These are phyloP conservation scores for human DNA, from an alignment of 2,113 vertebrate genomes.

Conservation along the genomic window DNA sequence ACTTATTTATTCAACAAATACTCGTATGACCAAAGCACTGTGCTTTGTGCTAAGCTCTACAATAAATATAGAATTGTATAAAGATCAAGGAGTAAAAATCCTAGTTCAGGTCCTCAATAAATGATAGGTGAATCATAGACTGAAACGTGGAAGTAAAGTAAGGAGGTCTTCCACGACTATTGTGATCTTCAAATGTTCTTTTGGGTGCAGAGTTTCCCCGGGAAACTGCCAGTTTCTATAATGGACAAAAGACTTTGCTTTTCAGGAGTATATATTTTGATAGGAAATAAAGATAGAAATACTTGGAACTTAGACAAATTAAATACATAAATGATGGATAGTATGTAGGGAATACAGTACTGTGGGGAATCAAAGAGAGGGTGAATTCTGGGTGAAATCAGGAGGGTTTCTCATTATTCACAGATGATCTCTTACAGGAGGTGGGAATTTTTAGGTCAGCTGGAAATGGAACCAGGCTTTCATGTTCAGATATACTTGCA, in stretches of 20 bases:
- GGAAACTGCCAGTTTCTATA: background rate
- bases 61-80: background rate
- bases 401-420: background rate
- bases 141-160: background rate
- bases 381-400: background rate
- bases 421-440: background rate
- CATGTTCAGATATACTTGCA: background rate
- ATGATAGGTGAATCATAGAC: background rate
- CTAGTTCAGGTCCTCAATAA: background rate
- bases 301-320: background rate
- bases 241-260: background rate
- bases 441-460: background rate
- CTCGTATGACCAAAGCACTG: background rate
- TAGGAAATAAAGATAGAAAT: background rate
- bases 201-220: background rate
- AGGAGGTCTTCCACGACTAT: background rate
- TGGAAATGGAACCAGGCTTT: slow-evolving; percentile 1
- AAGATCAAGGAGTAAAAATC: background rate
- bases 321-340: background rate
- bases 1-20: background rate
- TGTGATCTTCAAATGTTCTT: background rate
- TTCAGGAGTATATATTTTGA: background rate
- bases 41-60: background rate
- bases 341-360: background rate
- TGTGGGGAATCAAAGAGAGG: background rate